Conservation (phyloP, 2,113 vertebrate species). For the Larimichthys polyactis region DNA sequence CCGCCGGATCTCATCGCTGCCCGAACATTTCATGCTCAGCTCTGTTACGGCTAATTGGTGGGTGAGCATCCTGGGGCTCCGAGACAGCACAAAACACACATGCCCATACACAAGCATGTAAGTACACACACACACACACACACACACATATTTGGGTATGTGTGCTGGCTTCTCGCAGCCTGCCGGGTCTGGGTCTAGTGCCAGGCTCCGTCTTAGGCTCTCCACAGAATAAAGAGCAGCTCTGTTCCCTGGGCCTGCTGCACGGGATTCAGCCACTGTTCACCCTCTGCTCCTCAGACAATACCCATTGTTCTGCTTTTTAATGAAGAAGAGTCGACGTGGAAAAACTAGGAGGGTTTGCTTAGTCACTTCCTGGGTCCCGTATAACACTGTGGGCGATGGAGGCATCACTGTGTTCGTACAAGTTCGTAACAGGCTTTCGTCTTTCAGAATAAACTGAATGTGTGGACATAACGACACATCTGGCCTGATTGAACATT, state of each 20-base stretch:
- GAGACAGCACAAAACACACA: constrained; percentile 53
- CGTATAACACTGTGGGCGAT: background rate
- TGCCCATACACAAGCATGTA: constrained; percentile 29
- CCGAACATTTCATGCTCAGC: constrained; percentile 69
- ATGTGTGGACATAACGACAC: background rate
- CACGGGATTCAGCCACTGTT: constrained; percentile 76
- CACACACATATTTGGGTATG: constrained; percentile 43
- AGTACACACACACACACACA: background rate
- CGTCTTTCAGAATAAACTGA: constrained; percentile 1
- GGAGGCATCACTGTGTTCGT: background rate
- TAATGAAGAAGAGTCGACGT: constrained; percentile 82
- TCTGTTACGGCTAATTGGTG: constrained; percentile 80
- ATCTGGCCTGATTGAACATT: no score
- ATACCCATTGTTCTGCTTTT: constrained; percentile 80
- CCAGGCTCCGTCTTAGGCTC: constrained; percentile 85
- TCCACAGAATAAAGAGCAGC: constrained; percentile 80
- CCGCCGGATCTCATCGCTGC: constrained; percentile 44
- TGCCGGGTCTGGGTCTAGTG: constrained; percentile 81
- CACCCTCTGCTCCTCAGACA: constrained; percentile 80
- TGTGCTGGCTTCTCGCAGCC: constrained; percentile 49
- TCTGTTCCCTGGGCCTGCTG: constrained; percentile 81
- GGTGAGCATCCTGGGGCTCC: constrained; percentile 60
- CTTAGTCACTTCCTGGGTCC: constrained; percentile 61
- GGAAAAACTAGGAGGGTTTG: constrained; percentile 60
- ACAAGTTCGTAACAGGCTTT: background rate